Conservation (phyloP, 2,888 invertebrate species). For the Dicyrtoma fusca region DNA sequence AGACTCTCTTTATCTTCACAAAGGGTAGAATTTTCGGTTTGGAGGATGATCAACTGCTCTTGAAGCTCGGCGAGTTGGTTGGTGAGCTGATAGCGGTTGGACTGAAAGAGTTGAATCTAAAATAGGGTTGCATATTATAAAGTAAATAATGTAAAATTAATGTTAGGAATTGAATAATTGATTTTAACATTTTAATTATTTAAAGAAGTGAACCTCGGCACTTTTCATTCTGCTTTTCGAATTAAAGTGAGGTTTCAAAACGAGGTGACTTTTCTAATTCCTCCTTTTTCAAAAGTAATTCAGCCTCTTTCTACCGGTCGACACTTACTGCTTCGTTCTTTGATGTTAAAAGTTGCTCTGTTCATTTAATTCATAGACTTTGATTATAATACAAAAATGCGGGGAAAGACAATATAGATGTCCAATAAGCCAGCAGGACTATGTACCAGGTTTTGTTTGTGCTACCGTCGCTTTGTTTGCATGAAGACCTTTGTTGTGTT, state of each 20-base stretch:
- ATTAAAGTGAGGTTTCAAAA: slow-evolving; percentile 38
- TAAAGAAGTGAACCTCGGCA: too few species aligned
- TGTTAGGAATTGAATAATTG: too few species aligned
- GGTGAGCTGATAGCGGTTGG: slow-evolving; percentile 32
- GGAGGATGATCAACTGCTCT: slow-evolving; percentile 13
- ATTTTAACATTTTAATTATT: slow-evolving; percentile 2
- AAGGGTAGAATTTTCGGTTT: background rate
- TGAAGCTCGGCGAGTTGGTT: slow-evolving; percentile 34
- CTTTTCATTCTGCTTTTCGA: slow-evolving; percentile 33
- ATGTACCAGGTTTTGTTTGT: too few species aligned
- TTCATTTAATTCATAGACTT: too few species aligned
- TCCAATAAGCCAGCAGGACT: too few species aligned
- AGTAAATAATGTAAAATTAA: too few species aligned
- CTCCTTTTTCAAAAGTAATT: slow-evolving; percentile 41
- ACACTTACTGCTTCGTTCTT: slow-evolving; percentile 48
- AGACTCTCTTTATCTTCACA: background rate
- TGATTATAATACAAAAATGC: too few species aligned
- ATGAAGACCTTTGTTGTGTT: too few species aligned
- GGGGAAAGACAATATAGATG: too few species aligned
- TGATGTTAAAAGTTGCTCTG: slow-evolving; percentile 44
- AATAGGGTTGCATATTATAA: too few species aligned
- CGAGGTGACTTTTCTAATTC: slow-evolving; percentile 45
- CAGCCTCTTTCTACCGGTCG: slow-evolving; percentile 40
- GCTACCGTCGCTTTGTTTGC: too few species aligned
- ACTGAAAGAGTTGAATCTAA: slow-evolving; percentile 27